Percentiles rank a stretch among this genome's conserved stretches.
These are phyloP conservation scores for Aspidoscelis tigris DNA, from an alignment of 2,113 vertebrate genomes.

Conservation along the genomic window DNA sequence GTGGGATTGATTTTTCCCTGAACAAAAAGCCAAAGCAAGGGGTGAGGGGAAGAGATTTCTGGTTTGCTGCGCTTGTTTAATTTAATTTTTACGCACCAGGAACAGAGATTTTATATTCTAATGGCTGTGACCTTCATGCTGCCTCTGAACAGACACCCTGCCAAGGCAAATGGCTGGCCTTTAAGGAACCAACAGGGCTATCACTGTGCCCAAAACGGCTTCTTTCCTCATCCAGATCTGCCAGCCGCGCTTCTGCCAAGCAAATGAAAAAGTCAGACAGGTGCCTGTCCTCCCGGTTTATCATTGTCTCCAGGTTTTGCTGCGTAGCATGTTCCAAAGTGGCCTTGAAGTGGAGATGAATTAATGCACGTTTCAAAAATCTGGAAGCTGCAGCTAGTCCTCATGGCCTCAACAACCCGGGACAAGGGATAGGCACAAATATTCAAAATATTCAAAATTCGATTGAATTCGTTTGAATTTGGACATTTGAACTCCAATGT, in stretches of 20 bases:
- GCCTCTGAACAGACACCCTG: not conserved
- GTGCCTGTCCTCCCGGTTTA: slow-evolving; percentile 1
- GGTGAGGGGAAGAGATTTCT: not conserved
- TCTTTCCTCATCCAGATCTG: slow-evolving; percentile 27
- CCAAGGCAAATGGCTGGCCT: not conserved
- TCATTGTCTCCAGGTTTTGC: rapidly evolving
- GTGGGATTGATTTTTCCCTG: not conserved
- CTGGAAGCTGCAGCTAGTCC: too few species aligned
- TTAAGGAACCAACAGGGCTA: slow-evolving; percentile 10
- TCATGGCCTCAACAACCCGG: too few species aligned
- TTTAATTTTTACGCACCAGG: not conserved
- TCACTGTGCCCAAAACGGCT: not conserved
- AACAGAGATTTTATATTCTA: too few species aligned
- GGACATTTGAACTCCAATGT: too few species aligned
- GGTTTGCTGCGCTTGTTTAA: not conserved
- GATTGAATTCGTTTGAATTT: too few species aligned
- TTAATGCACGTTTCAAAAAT: too few species aligned
- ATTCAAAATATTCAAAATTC: too few species aligned
- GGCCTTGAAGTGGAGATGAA: too few species aligned
- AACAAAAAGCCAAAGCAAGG: too few species aligned
- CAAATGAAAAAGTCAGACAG: slow-evolving; percentile 70
- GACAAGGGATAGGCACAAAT: too few species aligned
- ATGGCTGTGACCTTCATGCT: not conserved
- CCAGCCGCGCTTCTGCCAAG: slow-evolving; percentile 38
- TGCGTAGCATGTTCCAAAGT: not conserved